Conservation (phyloP, 2,888 invertebrate genomes). For the Portevinia maculata region DNA sequence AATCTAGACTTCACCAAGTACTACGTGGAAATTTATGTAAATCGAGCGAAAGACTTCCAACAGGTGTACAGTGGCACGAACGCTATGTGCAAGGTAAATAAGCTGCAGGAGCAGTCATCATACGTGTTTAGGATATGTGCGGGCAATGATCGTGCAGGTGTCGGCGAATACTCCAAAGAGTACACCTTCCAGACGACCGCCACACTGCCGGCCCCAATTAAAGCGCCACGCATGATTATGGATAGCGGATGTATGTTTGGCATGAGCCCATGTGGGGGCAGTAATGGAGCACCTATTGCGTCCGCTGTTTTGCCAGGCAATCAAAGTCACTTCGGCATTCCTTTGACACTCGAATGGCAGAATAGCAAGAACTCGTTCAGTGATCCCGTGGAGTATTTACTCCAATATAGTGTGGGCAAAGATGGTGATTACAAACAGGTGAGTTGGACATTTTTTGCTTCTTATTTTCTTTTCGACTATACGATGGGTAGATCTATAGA, state of each 20-base stretch:
- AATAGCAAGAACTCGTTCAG: constrained; percentile 85
- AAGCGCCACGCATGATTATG: constrained; percentile 86
- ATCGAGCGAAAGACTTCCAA: constrained; percentile 86
- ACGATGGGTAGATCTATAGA: too few species aligned
- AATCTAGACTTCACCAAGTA: constrained; percentile 90
- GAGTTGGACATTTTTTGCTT: constrained; percentile 70
- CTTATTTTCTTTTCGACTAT: too few species aligned
- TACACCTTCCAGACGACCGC: constrained; percentile 89
- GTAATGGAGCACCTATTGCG: constrained; percentile 59
- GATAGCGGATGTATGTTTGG: constrained; percentile 78
- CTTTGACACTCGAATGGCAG: constrained; percentile 86
- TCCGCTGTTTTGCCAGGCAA: constrained; percentile 78
- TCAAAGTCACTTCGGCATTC: constrained; percentile 84
- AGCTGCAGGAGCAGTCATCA: constrained; percentile 90
- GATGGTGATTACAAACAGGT: constrained; percentile 87
- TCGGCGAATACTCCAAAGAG: constrained; percentile 90
- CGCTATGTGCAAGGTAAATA: constrained; percentile 91
- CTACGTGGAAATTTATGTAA: constrained; percentile 92
- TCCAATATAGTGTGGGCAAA: constrained; percentile 86
- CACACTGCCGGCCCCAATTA: constrained; percentile 92
- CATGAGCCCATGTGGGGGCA: constrained; percentile 65
- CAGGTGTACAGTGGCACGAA: constrained; percentile 90
- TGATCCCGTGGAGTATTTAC: constrained; percentile 89
- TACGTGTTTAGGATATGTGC: constrained; percentile 95
- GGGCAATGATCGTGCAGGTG: constrained; percentile 91